A percentile compares a stretch with the other conserved stretches of the same genome.
Evolutionary conservation across 2,797 vertebrate species (phyloP).

Genomic region (Protonibea diacanthus): DNA sequence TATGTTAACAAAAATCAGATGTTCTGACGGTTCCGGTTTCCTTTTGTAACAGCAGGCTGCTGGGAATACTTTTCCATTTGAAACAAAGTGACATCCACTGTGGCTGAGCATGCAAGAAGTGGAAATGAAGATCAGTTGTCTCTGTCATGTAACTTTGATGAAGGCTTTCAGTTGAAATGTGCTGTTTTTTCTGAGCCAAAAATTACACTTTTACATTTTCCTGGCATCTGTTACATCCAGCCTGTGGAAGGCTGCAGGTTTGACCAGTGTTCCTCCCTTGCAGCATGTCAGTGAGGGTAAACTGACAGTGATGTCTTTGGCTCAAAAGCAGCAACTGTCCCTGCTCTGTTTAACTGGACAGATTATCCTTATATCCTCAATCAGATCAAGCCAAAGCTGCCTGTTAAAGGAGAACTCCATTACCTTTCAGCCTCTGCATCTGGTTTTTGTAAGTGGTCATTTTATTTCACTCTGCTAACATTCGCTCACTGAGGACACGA

Average conservation of each 20-base stretch:
- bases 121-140: conserved; percentile 16
- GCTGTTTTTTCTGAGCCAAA: background rate
- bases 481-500: background rate
- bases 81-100: conserved; percentile 33
- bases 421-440: background rate
- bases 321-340: background rate
- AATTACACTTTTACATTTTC: background rate
- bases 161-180: conserved; percentile 12
- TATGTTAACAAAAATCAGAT: background rate
- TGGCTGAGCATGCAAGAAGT: conserved; percentile 1
- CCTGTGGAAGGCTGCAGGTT: background rate
- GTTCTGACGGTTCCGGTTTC: background rate
- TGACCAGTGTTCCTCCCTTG: background rate
- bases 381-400: conserved; percentile 28
- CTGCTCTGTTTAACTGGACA: conserved; percentile 24
- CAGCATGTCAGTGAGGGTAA: background rate
- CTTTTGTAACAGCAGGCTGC: conserved; percentile 1
- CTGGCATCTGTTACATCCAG: background rate
- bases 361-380: conserved; percentile 46
- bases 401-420: background rate
- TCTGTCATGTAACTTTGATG: conserved; percentile 47
- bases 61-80: conserved; percentile 9
- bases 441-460: conserved; percentile 13
- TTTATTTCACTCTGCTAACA: background rate
- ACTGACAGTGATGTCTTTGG: background rate